Evolutionary conservation across 2,797 vertebrate genomes (phyloP).

Genomic region (Sebastes miniatus): DNA sequence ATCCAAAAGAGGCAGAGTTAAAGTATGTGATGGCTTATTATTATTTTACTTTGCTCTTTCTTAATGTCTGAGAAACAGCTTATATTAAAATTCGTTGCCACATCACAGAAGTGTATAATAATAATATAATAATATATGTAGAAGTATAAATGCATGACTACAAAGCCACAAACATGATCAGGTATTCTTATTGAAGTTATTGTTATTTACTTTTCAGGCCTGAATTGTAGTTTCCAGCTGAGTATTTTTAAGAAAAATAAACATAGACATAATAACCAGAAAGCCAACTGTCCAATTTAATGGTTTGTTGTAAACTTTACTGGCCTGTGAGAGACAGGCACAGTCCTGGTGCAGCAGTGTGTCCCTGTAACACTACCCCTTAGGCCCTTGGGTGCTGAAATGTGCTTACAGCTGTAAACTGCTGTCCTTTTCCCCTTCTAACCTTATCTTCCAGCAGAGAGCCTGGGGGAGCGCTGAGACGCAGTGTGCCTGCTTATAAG

Average conservation of each 20-base stretch:
- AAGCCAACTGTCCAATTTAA: slow-evolving; percentile 42
- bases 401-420: slow-evolving; percentile 80
- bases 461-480: neutral
- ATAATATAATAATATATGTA: too few species aligned
- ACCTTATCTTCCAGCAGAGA: slow-evolving; percentile 61
- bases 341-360: slow-evolving; percentile 44
- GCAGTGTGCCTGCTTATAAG: slow-evolving; percentile 13
- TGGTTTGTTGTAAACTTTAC: slow-evolving; percentile 53
- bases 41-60: neutral
- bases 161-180: neutral
- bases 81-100: neutral
- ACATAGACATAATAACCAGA: neutral
- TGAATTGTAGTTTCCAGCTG: neutral
- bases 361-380: slow-evolving; percentile 74
- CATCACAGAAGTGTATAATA: neutral
- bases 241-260: neutral
- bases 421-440: slow-evolving; percentile 54
- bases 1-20: neutral
- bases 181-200: neutral
- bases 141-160: neutral
- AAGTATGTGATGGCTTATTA: neutral
- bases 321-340: slow-evolving; percentile 43
- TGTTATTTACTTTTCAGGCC: neutral
- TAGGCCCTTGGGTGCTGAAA: slow-evolving; percentile 66
- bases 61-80: neutral